phyloP scores from a whole-genome alignment of 2,113 vertebrate species.

The Atlantisia rogersi region DNA sequence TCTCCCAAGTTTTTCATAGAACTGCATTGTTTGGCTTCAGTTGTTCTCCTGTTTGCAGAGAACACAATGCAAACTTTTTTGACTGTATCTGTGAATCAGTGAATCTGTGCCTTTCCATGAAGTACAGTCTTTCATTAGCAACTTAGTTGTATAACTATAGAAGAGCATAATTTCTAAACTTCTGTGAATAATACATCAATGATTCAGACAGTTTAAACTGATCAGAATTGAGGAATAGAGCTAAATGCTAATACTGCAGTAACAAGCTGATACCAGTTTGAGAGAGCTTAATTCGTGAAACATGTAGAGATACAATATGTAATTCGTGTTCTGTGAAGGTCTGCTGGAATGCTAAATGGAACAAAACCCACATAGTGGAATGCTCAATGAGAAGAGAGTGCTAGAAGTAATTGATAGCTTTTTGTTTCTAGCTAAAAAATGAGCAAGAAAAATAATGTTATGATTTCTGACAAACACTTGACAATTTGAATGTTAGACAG shows the following conservation, averaged over 20 bases:
- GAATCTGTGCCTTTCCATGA: neutral
- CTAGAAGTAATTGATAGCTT: neutral
- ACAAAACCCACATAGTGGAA: neutral
- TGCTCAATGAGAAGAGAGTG: neutral
- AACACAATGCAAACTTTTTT: neutral
- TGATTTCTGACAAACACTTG: neutral
- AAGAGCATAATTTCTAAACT: neutral
- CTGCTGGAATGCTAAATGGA: neutral
- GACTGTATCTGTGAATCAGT: neutral
- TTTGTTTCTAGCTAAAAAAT: neutral
- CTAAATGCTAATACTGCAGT: neutral
- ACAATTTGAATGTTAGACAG: neutral
- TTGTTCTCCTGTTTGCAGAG: neutral
- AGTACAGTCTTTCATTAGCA: neutral
- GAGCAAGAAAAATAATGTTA: neutral
- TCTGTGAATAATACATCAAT: neutral
- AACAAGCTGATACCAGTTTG: neutral
- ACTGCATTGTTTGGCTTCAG: neutral
- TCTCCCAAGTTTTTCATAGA: neutral
- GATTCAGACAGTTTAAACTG: neutral
- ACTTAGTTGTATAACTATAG: neutral
- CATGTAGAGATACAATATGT: neutral
- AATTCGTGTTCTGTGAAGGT: neutral
- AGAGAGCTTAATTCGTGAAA: neutral
- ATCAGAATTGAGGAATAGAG: neutral